These are phyloP conservation scores for Eupithecia dodoneata DNA, from an alignment of 2,888 invertebrate genomes.

Conservation along the genomic window DNA sequence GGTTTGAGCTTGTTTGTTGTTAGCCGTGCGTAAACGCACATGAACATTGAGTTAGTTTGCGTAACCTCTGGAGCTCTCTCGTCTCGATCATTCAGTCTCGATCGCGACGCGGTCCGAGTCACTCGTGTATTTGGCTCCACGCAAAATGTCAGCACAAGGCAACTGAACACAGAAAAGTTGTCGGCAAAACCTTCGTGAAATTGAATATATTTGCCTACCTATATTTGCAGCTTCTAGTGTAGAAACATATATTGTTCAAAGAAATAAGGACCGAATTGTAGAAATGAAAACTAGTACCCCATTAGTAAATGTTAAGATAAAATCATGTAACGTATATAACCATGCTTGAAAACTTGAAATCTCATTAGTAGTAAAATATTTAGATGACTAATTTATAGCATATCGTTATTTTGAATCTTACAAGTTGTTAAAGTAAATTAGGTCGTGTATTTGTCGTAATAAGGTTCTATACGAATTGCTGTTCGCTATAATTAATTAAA, in stretches of 20 bases:
- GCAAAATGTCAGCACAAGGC: too few relatives aligned
- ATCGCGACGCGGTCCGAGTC: too few relatives aligned
- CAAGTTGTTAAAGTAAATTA: slow-evolving; percentile 36
- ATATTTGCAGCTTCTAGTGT: not conserved
- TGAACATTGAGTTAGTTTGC: too few relatives aligned
- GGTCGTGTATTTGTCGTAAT: slow-evolving; percentile 31
- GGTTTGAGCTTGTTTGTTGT: too few relatives aligned
- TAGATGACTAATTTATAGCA: slow-evolving; percentile 46
- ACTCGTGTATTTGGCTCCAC: too few relatives aligned
- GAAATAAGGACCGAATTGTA: not conserved
- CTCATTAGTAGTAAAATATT: slow-evolving; percentile 49
- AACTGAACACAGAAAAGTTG: too few relatives aligned
- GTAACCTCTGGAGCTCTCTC: too few relatives aligned
- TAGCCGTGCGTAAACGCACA: too few relatives aligned
- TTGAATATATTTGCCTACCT: not conserved
- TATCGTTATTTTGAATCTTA: slow-evolving; percentile 56
- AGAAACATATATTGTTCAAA: not conserved
- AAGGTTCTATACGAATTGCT: slow-evolving; percentile 19
- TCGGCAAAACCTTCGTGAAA: too few relatives aligned
- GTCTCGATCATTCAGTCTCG: too few relatives aligned
- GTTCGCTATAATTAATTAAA: not conserved
- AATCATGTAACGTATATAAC: not conserved
- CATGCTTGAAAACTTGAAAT: slow-evolving; percentile 49
- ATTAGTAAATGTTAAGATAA: not conserved
- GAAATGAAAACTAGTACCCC: not conserved